Conservation (phyloP, 2,797 vertebrate genomes). For the Mus spretus region DNA sequence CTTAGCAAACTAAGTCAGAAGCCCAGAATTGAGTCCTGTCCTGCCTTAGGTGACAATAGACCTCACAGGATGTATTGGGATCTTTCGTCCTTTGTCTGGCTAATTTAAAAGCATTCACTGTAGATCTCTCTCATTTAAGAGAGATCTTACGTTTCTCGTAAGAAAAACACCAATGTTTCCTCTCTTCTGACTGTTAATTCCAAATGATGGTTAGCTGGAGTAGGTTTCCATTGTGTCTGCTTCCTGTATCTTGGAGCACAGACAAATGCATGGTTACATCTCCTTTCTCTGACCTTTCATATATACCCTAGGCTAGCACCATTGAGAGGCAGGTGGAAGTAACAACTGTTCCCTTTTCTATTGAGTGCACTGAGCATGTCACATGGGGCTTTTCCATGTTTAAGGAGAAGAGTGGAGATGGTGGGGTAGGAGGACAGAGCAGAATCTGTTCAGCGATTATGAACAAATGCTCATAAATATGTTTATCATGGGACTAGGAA, state of each 20-base stretch:
- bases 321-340: neutral
- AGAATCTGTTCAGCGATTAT: neutral
- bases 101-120: slow-evolving; percentile 21
- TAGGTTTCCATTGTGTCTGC: neutral
- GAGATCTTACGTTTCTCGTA: neutral
- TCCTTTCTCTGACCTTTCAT: neutral
- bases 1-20: neutral
- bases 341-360: neutral
- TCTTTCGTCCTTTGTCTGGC: neutral
- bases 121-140: slow-evolving; percentile 13
- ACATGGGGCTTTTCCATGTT: neutral
- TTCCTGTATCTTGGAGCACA: neutral
- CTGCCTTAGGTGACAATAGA: neutral
- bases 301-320: neutral
- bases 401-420: neutral
- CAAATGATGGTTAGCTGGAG: neutral
- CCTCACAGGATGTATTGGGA: neutral
- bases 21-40: neutral
- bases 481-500: neutral
- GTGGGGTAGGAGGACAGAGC: no score
- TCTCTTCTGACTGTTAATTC: slow-evolving; percentile 3
- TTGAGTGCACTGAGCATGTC: neutral
- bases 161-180: slow-evolving; percentile 35
- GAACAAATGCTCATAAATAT: neutral
- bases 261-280: neutral